phyloP scores from a whole-genome alignment of 2,888 invertebrate genomes.

The Limnephilus lunatus region DNA sequence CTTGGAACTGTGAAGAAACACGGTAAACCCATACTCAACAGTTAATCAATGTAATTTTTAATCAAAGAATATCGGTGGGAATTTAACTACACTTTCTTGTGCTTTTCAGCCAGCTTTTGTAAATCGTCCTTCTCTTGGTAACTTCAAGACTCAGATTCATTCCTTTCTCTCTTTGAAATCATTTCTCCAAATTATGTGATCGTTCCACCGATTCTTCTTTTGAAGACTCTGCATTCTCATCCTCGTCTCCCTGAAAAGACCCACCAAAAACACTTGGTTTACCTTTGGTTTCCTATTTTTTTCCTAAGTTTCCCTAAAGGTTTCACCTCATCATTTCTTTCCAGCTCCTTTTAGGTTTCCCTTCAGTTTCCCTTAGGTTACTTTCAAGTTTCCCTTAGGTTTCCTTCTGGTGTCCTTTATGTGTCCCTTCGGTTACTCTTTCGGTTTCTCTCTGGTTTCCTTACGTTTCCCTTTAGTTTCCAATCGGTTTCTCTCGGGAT shows the following conservation, averaged over 20 bases:
- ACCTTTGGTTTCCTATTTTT: neutral
- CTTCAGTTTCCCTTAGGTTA: no score
- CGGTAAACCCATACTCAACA: neutral
- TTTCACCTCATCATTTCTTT: no score
- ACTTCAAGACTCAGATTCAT: neutral
- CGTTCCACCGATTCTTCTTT: neutral
- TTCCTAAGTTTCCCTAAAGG: no score
- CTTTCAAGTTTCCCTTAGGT: no score
- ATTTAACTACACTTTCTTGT: neutral
- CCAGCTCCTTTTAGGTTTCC: no score
- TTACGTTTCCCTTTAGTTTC: no score
- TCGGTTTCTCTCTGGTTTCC: no score
- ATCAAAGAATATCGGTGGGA: neutral
- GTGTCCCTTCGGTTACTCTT: no score
- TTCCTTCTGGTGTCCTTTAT: no score
- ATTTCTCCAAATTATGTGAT: neutral
- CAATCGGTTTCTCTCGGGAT: no score
- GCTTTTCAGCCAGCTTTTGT: neutral
- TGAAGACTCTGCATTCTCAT: no score
- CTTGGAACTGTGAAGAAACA: neutral
- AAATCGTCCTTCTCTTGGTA: neutral
- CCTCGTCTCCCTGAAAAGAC: neutral
- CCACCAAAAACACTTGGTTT: neutral
- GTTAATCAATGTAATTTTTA: neutral
- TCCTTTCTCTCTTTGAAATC: neutral